Percentiles rank a stretch among this genome's conserved stretches.
Evolutionary conservation across 1,140 invertebrate genomes (phyloP).

Genomic region (Chionoecetes opilio): DNA sequence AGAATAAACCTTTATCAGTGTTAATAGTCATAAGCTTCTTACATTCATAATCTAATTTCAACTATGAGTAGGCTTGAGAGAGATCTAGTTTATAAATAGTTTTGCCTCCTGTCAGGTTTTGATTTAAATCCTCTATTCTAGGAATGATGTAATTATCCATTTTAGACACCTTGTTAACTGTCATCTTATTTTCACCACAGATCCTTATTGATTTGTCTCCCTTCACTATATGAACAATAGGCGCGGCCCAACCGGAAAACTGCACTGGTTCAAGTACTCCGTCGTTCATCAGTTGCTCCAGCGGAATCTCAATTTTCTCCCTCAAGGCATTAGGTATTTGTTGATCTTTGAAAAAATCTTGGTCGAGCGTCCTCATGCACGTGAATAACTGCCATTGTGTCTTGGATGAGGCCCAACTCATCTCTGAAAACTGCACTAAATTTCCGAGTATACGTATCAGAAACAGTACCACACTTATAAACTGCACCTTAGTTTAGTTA

Average conservation of each 20-base stretch:
- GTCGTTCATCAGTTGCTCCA: constrained; percentile 36
- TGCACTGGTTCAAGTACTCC: constrained; percentile 39
- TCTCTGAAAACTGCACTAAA: not conserved
- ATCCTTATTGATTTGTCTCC: not conserved
- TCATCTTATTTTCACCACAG: constrained; percentile 37
- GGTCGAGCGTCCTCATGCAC: constrained; percentile 31
- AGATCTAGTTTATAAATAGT: not conserved
- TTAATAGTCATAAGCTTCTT: constrained; percentile 49
- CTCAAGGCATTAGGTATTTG: constrained; percentile 18
- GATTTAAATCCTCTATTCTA: not conserved
- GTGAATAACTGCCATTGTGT: constrained; percentile 1
- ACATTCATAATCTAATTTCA: constrained; percentile 14
- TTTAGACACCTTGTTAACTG: constrained; percentile 3
- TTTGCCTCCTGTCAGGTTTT: constrained; percentile 5
- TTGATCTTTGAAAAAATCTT: constrained; percentile 28
- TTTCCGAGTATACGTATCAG: not conserved
- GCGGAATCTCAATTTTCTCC: not conserved
- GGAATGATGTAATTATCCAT: not conserved
- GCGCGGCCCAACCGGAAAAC: not conserved
- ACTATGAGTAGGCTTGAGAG: constrained; percentile 5
- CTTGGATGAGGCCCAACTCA: constrained; percentile 2
- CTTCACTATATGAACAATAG: constrained; percentile 45
- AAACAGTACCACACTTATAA: not conserved
- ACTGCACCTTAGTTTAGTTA: constrained; percentile 5
- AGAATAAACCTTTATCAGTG: constrained; percentile 35